Evolutionary conservation across 2,113 vertebrate species (phyloP).

Genomic region (Cyanoramphus novaezelandiae): DNA sequence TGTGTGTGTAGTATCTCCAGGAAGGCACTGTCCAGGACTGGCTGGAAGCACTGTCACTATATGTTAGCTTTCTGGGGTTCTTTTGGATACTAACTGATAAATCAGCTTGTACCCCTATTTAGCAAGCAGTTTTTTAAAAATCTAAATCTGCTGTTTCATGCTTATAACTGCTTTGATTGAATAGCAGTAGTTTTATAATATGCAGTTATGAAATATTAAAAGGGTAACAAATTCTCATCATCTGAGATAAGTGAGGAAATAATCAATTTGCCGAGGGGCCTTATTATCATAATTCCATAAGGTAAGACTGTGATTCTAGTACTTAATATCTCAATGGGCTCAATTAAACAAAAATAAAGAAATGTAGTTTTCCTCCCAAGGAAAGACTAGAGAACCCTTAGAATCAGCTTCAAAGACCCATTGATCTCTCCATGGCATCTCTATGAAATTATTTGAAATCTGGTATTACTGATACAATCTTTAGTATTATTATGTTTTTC

Average conservation of each 20-base stretch:
- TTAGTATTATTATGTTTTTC: neutral
- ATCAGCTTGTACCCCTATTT: neutral
- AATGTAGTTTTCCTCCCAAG: conserved; percentile 28
- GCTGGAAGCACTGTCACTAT: neutral
- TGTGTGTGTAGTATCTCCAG: neutral
- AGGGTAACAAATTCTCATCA: conserved; percentile 26
- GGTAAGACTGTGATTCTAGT: conserved; percentile 33
- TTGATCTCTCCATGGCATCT: neutral
- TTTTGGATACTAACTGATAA: neutral
- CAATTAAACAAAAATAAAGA: conserved; percentile 65
- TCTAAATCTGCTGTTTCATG: neutral
- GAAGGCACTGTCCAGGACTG: neutral
- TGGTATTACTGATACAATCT: neutral
- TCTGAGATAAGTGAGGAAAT: conserved; percentile 61
- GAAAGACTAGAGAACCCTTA: neutral
- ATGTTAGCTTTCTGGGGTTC: neutral
- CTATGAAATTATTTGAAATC: neutral
- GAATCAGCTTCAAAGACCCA: neutral
- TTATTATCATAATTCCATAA: conserved; percentile 65
- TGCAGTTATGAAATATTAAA: neutral
- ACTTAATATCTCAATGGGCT: conserved; percentile 44
- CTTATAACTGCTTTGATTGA: neutral
- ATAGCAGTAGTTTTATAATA: neutral
- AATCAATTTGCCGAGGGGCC: conserved; percentile 53
- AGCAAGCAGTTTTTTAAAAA: neutral